Evolutionary conservation across 2,797 vertebrate species (phyloP), one percentile per base, ranked within the genome.

Genomic region (Setipinna tenuifilis): DNA sequence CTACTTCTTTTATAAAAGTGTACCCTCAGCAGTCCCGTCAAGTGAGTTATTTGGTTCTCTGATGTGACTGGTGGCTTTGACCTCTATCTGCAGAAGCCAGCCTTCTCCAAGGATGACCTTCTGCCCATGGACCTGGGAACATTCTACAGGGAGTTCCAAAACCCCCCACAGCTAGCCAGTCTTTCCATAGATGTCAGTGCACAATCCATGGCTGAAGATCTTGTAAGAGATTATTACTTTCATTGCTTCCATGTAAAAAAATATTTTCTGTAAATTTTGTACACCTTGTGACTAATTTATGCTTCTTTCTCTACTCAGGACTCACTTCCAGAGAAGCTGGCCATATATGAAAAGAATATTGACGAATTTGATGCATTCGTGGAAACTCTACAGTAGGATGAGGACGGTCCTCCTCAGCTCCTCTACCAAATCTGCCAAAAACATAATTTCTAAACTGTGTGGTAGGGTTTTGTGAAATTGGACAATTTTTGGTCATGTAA

Each of bases 301-400:
- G 9, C 17, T 82, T 25, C 9, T 48, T 0, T 83, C 84, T 91
- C 81, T 87, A 11, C 87, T 57, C 94, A 99, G 98, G 98, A 99
- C 90, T 98, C 98, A 0, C 95, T 99, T 88, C 98, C 98, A 0
- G 98, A 99, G 94, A 99, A 99, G 91, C 92, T 99, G 92, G 98
- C 98, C 41, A 95, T 98, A 86, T 99, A 99, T 0, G 98, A 99
- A 95, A 98, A 97, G 87, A 99, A 99, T 19, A 98, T 99, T 2
- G 97, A 98, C 65, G 98, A 99, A 91, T 99, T 99, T 86, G 98
- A 99, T 83, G 98, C 98, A 14, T 99, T 99, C 88, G 98, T 99
- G 87, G 98, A 99, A 91, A 99, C 97, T 88, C 95, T 99, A 86
- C 98, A 99, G 93, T 99, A 97, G 95, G 91, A 86, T 84, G 84